Evolutionary conservation across 2,797 vertebrate species (phyloP).

Genomic region (Cottoperca gobio): DNA sequence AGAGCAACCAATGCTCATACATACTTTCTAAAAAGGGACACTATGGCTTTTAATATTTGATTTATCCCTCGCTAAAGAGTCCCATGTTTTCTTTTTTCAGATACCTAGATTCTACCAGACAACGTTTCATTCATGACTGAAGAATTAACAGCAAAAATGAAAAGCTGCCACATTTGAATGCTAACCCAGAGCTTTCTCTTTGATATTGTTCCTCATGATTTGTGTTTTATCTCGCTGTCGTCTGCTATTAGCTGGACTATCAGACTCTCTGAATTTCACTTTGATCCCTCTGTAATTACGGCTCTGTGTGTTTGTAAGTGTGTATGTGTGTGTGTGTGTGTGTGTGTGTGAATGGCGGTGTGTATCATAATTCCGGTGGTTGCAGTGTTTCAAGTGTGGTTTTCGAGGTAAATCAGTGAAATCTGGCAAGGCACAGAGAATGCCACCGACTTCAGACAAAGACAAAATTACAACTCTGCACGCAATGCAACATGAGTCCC

Average conservation of each 20-base stretch:
- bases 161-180: not conserved
- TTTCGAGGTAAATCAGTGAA: slow-evolving; percentile 46
- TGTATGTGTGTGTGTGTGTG: slow-evolving; percentile 1
- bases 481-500: slow-evolving; percentile 64
- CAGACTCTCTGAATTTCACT: slow-evolving; percentile 39
- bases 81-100: slow-evolving; percentile 12
- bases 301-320: slow-evolving; percentile 25
- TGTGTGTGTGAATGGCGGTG: slow-evolving; percentile 7
- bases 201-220: slow-evolving; percentile 53
- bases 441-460: slow-evolving; percentile 51
- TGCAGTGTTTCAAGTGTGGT: slow-evolving; percentile 20
- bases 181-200: slow-evolving; percentile 17
- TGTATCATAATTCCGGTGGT: slow-evolving; percentile 28
- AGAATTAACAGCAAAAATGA: slow-evolving; percentile 8
- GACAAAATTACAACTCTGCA: slow-evolving; percentile 65
- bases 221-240: slow-evolving; percentile 38
- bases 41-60: not conserved
- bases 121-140: not conserved
- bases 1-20: not conserved
- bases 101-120: not conserved
- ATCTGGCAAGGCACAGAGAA: slow-evolving; percentile 39
- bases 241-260: slow-evolving; percentile 49
- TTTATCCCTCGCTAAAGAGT: not conserved
- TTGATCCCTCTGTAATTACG: slow-evolving; percentile 57
- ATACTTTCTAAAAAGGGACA: not conserved